Evolutionary conservation across 2,797 vertebrate species (phyloP).

Genomic region (Remorina albescens): DNA sequence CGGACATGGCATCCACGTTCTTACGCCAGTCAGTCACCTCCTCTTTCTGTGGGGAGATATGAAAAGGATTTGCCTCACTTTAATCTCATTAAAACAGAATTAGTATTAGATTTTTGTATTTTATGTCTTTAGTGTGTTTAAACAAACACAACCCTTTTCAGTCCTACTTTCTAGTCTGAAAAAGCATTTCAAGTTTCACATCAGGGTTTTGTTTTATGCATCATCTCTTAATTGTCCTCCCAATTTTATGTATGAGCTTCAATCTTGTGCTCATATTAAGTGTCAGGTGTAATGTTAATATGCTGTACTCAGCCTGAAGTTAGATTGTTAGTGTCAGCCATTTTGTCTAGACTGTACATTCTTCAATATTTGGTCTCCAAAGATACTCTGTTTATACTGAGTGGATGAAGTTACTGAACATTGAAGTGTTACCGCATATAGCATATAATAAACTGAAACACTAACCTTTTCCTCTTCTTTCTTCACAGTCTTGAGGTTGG

Average conservation of each 20-base stretch:
- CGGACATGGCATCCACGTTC: slow-evolving; percentile 85
- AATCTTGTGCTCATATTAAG: neutral
- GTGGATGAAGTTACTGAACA: neutral
- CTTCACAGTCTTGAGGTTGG: slow-evolving; percentile 88
- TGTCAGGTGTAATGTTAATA: neutral
- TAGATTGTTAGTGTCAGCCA: neutral
- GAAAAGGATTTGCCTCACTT: slow-evolving; percentile 10
- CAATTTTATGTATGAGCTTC: neutral
- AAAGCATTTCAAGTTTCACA: neutral
- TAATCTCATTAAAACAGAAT: neutral
- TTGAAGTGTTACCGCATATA: neutral
- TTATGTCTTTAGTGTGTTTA: neutral
- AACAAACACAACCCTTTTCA: neutral
- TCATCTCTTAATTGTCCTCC: neutral
- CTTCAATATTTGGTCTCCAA: neutral
- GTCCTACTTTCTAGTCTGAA: no score
- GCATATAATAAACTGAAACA: no score
- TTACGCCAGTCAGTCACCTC: slow-evolving; percentile 86
- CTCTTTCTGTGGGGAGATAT: slow-evolving; percentile 74
- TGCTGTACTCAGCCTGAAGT: no score
- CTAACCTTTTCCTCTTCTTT: slow-evolving; percentile 88
- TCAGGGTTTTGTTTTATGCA: neutral
- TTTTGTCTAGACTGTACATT: neutral
- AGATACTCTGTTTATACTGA: neutral
- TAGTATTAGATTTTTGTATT: no score